Evolutionary conservation across 2,888 invertebrate genomes (phyloP).

Genomic region (Cheilosia impressa): DNA sequence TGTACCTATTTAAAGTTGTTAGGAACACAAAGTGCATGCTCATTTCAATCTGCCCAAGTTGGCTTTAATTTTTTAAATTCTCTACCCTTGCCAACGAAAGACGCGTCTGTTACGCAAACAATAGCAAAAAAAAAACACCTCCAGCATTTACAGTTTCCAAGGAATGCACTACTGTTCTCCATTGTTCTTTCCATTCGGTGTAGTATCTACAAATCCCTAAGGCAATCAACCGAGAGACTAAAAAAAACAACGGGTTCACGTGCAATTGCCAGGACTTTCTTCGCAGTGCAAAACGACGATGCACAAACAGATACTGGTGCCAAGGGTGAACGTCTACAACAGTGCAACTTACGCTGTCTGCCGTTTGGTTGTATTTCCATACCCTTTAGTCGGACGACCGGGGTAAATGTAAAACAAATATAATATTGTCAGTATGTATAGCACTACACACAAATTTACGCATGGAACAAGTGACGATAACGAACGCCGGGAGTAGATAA

Average conservation of each 20-base stretch:
- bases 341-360: not conserved
- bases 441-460: constrained; percentile 34
- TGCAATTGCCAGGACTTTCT: constrained; percentile 16
- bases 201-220: constrained; percentile 1
- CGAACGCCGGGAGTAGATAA: constrained; percentile 31
- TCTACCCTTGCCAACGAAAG: not conserved
- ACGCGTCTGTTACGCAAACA: too few relatives aligned
- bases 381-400: not conserved
- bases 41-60: not conserved
- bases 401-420: not conserved
- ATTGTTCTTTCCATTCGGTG: not conserved
- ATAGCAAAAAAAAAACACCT: not conserved
- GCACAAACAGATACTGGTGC: not conserved
- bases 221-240: constrained; percentile 15
- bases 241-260: constrained; percentile 18
- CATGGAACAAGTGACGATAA: constrained; percentile 15
- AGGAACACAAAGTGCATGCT: too few relatives aligned
- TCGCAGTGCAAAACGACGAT: not conserved
- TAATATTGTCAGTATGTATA: not conserved
- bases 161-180: too few relatives aligned
- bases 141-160: too few relatives aligned
- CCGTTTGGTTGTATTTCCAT: not conserved
- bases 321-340: constrained; percentile 10
- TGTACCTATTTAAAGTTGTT: too few relatives aligned
- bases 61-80: not conserved